These are phyloP conservation scores for Pristionchus maxplancki DNA, from an alignment of 2,888 invertebrate genomes.

Conservation along the genomic window DNA sequence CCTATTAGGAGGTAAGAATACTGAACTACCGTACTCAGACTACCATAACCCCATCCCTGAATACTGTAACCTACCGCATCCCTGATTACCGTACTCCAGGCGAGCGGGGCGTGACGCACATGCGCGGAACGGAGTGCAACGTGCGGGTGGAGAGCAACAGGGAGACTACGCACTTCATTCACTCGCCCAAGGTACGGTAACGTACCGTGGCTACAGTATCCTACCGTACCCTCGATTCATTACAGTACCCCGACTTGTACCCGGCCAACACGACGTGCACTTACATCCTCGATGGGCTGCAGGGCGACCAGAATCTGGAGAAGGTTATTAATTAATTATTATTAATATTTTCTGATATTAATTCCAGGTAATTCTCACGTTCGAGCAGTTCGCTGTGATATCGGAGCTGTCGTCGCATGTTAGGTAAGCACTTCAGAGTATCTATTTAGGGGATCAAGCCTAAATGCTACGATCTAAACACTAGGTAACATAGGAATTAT, in stretches of 20 bases:
- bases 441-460: too few species aligned
- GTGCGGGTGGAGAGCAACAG: conserved; percentile 77
- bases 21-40: too few species aligned
- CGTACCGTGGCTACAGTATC: background rate
- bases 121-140: conserved; percentile 87
- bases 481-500: background rate
- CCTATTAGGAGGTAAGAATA: conserved; percentile 77
- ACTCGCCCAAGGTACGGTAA: conserved; percentile 78
- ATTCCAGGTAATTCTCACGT: conserved; percentile 66
- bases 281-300: conserved; percentile 86
- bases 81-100: conserved; percentile 46
- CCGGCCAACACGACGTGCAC: conserved; percentile 79
- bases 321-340: conserved; percentile 55
- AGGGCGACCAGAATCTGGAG: conserved; percentile 83
- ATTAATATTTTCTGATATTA: too few species aligned
- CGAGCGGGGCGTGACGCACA: conserved; percentile 65
- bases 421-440: too few species aligned
- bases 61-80: background rate
- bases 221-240: background rate
- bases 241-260: conserved; percentile 78
- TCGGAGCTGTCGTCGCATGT: conserved; percentile 51
- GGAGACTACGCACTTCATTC: conserved; percentile 79
- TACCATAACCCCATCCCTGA: too few species aligned
- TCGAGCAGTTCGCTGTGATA: conserved; percentile 69
- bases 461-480: too few species aligned